Base-by-base conservation (phyloP, 2,888 invertebrate species). In the Hofmannophila pseudospretella region DNA sequence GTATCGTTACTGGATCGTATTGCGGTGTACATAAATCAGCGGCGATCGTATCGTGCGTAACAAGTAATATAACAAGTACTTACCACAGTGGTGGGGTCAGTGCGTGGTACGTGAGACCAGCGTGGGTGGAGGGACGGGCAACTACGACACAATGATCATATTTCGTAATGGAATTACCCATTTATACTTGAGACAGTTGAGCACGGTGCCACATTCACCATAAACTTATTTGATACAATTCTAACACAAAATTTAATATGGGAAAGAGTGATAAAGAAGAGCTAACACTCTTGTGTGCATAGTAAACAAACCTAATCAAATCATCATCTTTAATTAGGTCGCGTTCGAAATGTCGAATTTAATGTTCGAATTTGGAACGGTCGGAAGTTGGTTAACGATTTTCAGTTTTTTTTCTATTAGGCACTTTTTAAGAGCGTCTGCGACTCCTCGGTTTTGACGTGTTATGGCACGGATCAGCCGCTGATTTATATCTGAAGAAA, bases 401-500 rank as follows among this genome's bases (percentile, higher is more conserved):
- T 38, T 32, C 36, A 20, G 19, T 28, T 30, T 34, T 34, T 37
- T 12, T 19, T 22, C 19, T 29, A 16, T 30, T 26, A 29, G 14
- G 31, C 19, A 16, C 29, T 28, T 27, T 11, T 20, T 11, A 4
- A 34, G 28, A 34, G 39, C 46, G 53, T 38, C 50, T 56, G 60
- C 47, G 45, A 45, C 53, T 43, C 44, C 35, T 61, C 61, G 39
- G 34, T 37, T 35, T 39, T 48, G 61, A 65, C 63, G 55, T 41
- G 50, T 55, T 47, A 59, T 52, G 47, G 54, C 60, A 38, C 49
- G 37, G 44, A 51, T 48, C 43, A 49, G 47, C 33, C 34, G 37
- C 38, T 67, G 70, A 70, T 70, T 70, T 71, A 69, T 53, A 55
- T 33, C 46, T 25, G 36, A 42, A 49, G 42, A 49, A 62, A 68